A percentile compares a stretch with the other conserved stretches of the same genome.
Conservation (phyloP, 2,113 vertebrate genomes). For the Brachypteracias leptosomus region DNA sequence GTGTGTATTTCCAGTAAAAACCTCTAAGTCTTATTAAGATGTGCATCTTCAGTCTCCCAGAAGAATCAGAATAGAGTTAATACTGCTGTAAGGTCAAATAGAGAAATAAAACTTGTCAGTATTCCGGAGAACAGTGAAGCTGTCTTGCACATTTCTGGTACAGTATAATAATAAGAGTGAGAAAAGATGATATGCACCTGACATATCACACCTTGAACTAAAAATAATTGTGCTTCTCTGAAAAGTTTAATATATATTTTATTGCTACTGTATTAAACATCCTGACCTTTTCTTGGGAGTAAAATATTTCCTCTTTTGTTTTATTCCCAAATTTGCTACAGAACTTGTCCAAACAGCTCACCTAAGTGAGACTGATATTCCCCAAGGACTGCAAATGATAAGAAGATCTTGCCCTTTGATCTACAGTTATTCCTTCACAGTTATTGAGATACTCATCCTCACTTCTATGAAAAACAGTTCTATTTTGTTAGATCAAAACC, state of each 20-base stretch:
- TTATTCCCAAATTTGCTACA: slow-evolving; percentile 7
- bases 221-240: slow-evolving; percentile 8
- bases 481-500: slow-evolving; percentile 23
- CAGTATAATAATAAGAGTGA: background rate
- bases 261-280: background rate
- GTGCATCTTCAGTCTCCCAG: background rate
- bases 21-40: background rate
- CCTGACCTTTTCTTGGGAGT: background rate
- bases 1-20: background rate
- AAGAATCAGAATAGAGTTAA: background rate
- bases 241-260: background rate
- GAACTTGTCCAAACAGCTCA: slow-evolving; percentile 19
- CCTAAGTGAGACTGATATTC: slow-evolving; percentile 45
- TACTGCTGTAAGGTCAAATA: background rate
- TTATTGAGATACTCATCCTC: slow-evolving; percentile 3
- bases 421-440: slow-evolving; percentile 10
- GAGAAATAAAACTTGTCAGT: background rate
- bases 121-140: background rate
- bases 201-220: background rate
- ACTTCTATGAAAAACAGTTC: background rate
- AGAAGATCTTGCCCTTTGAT: slow-evolving; percentile 38
- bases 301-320: slow-evolving; percentile 37
- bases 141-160: background rate
- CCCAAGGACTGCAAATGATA: slow-evolving; percentile 15
- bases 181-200: background rate